Evolutionary conservation across 2,888 invertebrate genomes (phyloP), one percentile per base, ranked within the genome.

Genomic region (Chrysolina oricalcia): DNA sequence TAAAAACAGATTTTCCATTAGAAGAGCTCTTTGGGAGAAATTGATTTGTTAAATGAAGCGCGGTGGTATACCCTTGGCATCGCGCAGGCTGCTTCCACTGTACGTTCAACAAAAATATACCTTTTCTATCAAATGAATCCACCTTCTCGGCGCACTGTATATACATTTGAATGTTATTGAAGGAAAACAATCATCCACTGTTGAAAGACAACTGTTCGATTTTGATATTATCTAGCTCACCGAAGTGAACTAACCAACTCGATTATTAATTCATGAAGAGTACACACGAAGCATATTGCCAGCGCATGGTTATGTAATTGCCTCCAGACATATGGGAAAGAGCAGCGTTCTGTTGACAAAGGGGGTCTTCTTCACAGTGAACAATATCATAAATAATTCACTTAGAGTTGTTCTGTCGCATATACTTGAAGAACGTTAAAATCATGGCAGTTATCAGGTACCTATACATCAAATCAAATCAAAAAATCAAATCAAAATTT

Each of bases 231-330:
- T 59, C 15, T 59, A 35, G 27, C 59, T 27, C 59, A 35, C 27
- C 35, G 59, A 17, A 27, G 35, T 59, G 10, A 59, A 35, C 59
- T 35, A 27, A 59, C 59, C 13, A 59, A 17, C 35, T 5, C 15
- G n/a, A 13, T 68, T 21, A 68, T 27, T 56, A 40, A 68, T 68
- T 56, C 53, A 68, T 19, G n/a, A 27, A 56, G 56, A 21, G 68
- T 41, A 68, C 35, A 53, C 56, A 68, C 11, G n/a, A 50, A 53
- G 40, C 68, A 68, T 50, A 68, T 68, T 68, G 68, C 68, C 13
- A 40, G 15, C 17, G 53, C 21, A 40, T n/a, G 27, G 35, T 53
- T 68, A 56, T 21, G 41, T 21, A 68, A 68, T 27, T 13, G 48
- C 23, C 68, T 50, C 15, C 0, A 53, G 53, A 3, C 35, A 68